These are phyloP conservation scores for Rambutsinella grinnellia DNA, from an alignment of 2,888 invertebrate species.

Conservation along the genomic window DNA sequence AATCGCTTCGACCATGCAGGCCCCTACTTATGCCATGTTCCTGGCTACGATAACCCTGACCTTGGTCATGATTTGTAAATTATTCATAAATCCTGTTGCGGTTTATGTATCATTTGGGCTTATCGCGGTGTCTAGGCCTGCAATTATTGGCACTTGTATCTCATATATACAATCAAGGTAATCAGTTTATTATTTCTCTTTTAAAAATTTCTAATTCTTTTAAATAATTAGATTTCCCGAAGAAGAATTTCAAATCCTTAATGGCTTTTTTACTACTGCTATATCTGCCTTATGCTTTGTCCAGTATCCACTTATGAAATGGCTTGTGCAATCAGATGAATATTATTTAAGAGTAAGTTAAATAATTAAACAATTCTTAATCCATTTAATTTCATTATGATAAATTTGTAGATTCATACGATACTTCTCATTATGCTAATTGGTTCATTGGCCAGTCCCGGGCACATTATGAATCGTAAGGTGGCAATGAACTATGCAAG, in stretches of 20 bases:
- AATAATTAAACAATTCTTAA: background rate
- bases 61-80: conserved; percentile 57
- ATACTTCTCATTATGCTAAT: conserved; percentile 53
- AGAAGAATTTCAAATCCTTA: conserved; percentile 67
- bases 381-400: background rate
- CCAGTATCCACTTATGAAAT: conserved; percentile 67
- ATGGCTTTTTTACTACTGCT: conserved; percentile 68
- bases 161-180: conserved; percentile 68
- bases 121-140: conserved; percentile 67
- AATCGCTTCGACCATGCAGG: conserved; percentile 58
- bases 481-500: conserved; percentile 16
- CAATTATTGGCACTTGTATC: conserved; percentile 67
- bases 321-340: conserved; percentile 63
- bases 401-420: conserved; percentile 57
- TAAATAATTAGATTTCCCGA: conserved; percentile 66
- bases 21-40: conserved; percentile 57
- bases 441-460: conserved; percentile 56
- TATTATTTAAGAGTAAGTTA: conserved; percentile 45
- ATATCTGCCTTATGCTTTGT: conserved; percentile 66
- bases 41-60: conserved; percentile 46
- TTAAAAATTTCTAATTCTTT: too few species aligned
- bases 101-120: conserved; percentile 67
- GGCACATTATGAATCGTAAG: conserved; percentile 57
- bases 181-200: too few species aligned
- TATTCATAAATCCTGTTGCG: conserved; percentile 59